Evolutionary conservation across 2,113 vertebrate genomes (phyloP), one percentile per base, ranked within the genome.

Genomic region (Dunckerocampus dactyliophorus): DNA sequence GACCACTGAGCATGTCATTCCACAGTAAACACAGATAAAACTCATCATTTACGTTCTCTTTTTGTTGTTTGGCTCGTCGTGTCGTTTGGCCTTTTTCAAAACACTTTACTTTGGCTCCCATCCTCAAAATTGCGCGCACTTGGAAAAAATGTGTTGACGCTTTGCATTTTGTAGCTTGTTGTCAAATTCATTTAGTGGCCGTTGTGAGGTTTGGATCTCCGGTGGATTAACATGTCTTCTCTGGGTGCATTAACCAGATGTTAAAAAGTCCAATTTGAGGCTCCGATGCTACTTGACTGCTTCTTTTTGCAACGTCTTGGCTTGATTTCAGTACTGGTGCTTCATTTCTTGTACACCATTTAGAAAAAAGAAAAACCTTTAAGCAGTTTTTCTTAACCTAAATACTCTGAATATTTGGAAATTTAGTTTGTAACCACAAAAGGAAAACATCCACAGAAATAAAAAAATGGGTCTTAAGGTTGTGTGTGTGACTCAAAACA

Each of bases 141-240:
- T 63, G 68, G 7, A 79, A 84, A 80, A 74, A 79, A 80, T 84
- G 50, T 76, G 77, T 76, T 69, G 70, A 82, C 72, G 71, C 54
- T 51, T 48, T 57, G 66, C 64, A 59, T 75, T 75, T 56, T 39
- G 63, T 73, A 59, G 65, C 73, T 72, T 77, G 74, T 82, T 87
- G 85, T 85, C 83, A 83, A 22, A 76, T 78, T 82, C 83, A 76
- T 85, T 86, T 87, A 81, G 54, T 39, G 42, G 19, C 34, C 34
- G 73, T 71, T 73, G 59, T 39, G 68, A 74, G 80, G 57, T 28
- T 60, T 64, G 45, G 55, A 70, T 82, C 74, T 85, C 76, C 57
- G 69, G 17, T 56, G 54, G 72, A 56, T 67, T 37, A 63, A 71
- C 68, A 62, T 61, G 51, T 63, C 74, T 77, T 77, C 65, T 73